phyloP scores from a whole-genome alignment of 37 sponge, comb jelly and placozoan genomes.

The Axinella damicornis region DNA sequence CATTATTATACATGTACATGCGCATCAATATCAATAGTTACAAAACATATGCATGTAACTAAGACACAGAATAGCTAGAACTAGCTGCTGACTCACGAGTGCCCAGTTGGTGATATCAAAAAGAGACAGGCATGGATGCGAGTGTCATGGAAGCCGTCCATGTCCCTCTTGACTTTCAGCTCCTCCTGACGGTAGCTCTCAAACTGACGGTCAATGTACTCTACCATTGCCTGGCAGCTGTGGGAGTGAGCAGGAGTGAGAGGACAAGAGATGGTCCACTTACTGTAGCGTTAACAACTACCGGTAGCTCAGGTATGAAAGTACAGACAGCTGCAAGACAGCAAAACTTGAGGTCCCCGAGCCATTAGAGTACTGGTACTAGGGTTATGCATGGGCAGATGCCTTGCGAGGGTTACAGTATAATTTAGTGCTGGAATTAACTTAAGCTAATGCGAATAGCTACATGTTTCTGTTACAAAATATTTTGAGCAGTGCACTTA shows the following conservation, averaged over 20 bases:
- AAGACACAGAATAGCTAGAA: not conserved
- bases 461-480: too few species aligned
- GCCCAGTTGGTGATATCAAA: constrained; percentile 95
- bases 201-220: constrained; percentile 91
- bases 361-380: too few species aligned
- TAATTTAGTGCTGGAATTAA: too few species aligned
- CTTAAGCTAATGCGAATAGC: too few species aligned
- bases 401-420: too few species aligned
- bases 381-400: too few species aligned
- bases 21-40: constrained; percentile 22
- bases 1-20: too few species aligned
- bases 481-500: too few species aligned
- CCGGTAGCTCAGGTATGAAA: too few species aligned
- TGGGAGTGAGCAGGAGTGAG: not conserved
- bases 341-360: too few species aligned
- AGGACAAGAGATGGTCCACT: too few species aligned
- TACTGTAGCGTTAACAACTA: too few species aligned
- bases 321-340: not conserved
- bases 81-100: constrained; percentile 94
- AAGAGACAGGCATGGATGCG: constrained; percentile 93
- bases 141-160: constrained; percentile 87
- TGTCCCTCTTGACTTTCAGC: constrained; percentile 87
- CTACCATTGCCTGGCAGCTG: constrained; percentile 76
- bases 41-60: constrained; percentile 40
- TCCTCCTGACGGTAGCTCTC: constrained; percentile 91